Evolutionary conservation across 2,797 vertebrate genomes (phyloP), one percentile per base, ranked within the genome.

Genomic region (Ptychadena robeensis): DNA sequence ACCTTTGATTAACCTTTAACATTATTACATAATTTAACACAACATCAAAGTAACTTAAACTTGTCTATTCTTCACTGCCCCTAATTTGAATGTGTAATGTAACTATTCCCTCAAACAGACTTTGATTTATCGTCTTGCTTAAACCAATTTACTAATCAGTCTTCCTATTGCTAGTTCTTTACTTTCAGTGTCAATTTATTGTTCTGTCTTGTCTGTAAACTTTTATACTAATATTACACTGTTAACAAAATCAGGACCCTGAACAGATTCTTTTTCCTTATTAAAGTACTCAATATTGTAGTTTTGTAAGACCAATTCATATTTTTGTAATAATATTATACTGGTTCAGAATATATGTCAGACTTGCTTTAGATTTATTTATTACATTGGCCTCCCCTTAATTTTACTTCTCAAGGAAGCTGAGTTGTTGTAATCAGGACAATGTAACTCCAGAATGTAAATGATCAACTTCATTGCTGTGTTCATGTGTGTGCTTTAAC

Each of bases 1-100:
- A 11, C 63, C 28, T 66, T 78, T 78, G 63, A 78, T 67, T 78
- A 78, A 78, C 75, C 75, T 78, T 78, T 67, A 78, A 78, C 75
- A 78, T 78, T 78, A 67, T 66, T 64, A 67, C 75, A 78, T 78
- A 48, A 78, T 78, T 78, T 78, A 67, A 78, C 64, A 67, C 75
- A 64, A 34, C 66, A 40, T 40, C 40, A 78, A 78, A 66, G 27
- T 67, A 78, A 63, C 59, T 75, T 27, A 38, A 78, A 28, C 75
- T 67, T 38, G 53, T 48, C 64, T 67, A 67, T 77, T 66, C 75
- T 67, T 67, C 64, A 53, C 75, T 67, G 75, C 64, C 28, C 48
- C 28, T 78, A 64, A 78, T 78, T 78, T 78, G 75, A 78, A 78
- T 78, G 64, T 67, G 28, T 78, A 67, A 67, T 78, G 44, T 78